Percentiles rank a stretch among this genome's conserved stretches.
phyloP scores from a whole-genome alignment of 2,888 invertebrate species.

The Linnaemya vulpina region DNA sequence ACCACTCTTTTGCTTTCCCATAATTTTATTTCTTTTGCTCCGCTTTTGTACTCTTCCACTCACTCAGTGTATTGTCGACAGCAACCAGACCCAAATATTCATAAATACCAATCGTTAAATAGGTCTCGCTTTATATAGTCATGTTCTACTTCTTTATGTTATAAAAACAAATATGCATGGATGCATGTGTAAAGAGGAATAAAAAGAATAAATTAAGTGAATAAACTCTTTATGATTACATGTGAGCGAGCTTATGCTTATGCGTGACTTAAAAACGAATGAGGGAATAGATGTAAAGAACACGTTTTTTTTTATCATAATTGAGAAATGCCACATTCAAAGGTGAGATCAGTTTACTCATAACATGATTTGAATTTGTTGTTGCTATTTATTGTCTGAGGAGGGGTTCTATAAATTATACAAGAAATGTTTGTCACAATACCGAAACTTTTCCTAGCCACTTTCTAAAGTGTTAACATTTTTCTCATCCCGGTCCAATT shows the following conservation, averaged over 20 bases:
- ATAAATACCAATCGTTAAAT: conserved; percentile 30
- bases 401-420: too few species aligned
- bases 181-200: neutral
- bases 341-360: neutral
- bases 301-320: conserved; percentile 40
- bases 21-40: neutral
- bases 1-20: neutral
- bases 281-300: neutral
- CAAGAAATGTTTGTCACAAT: too few species aligned
- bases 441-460: too few species aligned
- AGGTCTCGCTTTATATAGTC: conserved; percentile 57
- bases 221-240: conserved; percentile 33
- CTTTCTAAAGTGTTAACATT: too few species aligned
- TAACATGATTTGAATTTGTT: neutral
- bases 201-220: conserved; percentile 27
- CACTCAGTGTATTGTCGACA: neutral
- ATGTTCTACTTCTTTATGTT: conserved; percentile 50
- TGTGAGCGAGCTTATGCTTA: neutral
- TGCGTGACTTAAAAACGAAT: neutral
- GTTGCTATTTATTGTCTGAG: neutral
- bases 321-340: conserved; percentile 5
- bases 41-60: neutral
- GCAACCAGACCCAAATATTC: conserved; percentile 5
- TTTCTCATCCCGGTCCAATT: too few species aligned
- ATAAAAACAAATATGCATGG: neutral